Base-by-base conservation (phyloP, 2,888 invertebrate genomes). In the Synergus umbraculus region DNA sequence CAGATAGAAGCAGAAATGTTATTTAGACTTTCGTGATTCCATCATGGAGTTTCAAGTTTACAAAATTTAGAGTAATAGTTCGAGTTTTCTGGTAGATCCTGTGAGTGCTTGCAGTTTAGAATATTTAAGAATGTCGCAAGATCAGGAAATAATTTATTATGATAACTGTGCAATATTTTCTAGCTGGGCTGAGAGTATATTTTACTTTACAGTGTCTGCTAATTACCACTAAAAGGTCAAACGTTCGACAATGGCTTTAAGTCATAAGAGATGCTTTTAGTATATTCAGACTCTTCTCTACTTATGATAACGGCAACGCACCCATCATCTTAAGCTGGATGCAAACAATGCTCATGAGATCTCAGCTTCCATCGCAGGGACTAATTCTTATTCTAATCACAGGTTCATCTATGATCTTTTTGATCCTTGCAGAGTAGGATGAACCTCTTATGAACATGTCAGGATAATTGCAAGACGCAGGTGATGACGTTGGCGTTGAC, bases 361-460 rank as follows among this genome's bases (percentile, higher is more conserved):
- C 54, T n/a, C 54, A 54, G 60, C 60, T 60, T 22, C 60, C 60
- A 22, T 22, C 46, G 46, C 29, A 63, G 22, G 37, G 65, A 66
- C n/a, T 76, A 79, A 82, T 82, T 81, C 79, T 67, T 79, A 79
- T 79, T 81, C 80, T 76, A 65, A 81, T 81, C 80, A 44, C 76
- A 80, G 67, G 77, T 79, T 80, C 78, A 66, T 66, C 41, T 41
- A 13, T 66, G 43, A 66, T 41, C 76, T 76, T 76, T 66, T 63
- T 54, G 78, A 63, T 69, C 79, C 78, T 49, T n/a, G 58, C 13
- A 73, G 76, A 15, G 46, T 37, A 79, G 60, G 81, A 83, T 79
- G 73, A 82, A 78, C 69, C 79, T 44, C 29, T 64, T 78, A 81
- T 83, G 81, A 80, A 79, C 77, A 64, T 73, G 79, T 78, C 77